Percentiles rank a stretch among this genome's conserved stretches.
phyloP scores from a whole-genome alignment of 2,797 vertebrate species.

The Sus cebifrons region DNA sequence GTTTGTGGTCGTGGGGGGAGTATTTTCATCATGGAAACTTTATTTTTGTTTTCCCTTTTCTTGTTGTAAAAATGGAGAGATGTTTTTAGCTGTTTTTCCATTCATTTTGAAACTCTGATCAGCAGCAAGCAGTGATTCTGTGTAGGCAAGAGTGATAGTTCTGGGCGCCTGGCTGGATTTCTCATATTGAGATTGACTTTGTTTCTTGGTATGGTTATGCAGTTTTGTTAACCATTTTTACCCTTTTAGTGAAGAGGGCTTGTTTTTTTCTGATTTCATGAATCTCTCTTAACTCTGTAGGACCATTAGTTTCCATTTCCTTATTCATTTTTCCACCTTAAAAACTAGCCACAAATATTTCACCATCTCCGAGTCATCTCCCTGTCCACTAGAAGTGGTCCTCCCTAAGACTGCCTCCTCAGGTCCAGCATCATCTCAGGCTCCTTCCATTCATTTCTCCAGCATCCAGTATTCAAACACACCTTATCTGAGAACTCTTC shows the following conservation, averaged over 20 bases:
- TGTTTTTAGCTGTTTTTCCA: background rate
- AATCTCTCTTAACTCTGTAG: background rate
- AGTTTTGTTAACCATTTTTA: background rate
- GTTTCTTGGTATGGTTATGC: background rate
- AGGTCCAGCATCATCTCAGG: background rate
- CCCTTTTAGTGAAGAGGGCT: background rate
- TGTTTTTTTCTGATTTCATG: background rate
- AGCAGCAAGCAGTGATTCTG: background rate
- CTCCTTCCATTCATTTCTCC: background rate
- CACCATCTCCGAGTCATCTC: fast-evolving
- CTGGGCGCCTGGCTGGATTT: background rate
- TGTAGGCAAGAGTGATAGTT: background rate
- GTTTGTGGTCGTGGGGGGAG: fast-evolving
- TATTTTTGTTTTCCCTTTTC: background rate
- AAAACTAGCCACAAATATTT: background rate
- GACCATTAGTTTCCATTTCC: background rate
- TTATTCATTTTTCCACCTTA: background rate
- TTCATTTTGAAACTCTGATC: background rate
- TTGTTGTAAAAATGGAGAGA: background rate
- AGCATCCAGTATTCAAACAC: background rate
- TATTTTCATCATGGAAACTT: background rate
- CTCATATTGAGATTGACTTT: background rate
- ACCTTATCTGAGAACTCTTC: background rate
- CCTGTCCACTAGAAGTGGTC: background rate
- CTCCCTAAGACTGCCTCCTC: background rate